Percentiles rank a stretch among this genome's conserved stretches.
Evolutionary conservation across 2,888 invertebrate species (phyloP).

Genomic region (Hartigia nigra): DNA sequence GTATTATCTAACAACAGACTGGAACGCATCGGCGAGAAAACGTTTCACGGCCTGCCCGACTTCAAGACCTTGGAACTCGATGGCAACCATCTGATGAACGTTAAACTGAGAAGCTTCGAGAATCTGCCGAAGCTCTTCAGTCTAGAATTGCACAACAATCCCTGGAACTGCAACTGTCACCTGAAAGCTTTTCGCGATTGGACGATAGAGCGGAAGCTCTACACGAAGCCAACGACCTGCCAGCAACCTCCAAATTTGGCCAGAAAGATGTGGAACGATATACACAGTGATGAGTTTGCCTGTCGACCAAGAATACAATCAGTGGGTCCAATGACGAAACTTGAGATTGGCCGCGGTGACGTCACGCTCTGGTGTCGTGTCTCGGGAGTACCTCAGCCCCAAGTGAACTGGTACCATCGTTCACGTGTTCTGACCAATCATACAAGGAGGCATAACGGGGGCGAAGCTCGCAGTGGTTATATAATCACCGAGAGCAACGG

Average conservation of each 20-base stretch:
- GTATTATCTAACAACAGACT: constrained; percentile 82
- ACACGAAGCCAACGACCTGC: constrained; percentile 81
- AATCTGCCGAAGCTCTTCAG: constrained; percentile 76
- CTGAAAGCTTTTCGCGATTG: constrained; percentile 83
- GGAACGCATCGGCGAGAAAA: constrained; percentile 75
- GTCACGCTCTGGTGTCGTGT: constrained; percentile 81
- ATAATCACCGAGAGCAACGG: constrained; percentile 42
- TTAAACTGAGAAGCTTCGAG: constrained; percentile 75
- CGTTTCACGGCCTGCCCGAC: constrained; percentile 77
- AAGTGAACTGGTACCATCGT: constrained; percentile 69
- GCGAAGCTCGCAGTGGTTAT: constrained; percentile 53
- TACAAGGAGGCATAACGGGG: constrained; percentile 59
- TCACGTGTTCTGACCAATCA: constrained; percentile 49
- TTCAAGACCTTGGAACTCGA: constrained; percentile 78
- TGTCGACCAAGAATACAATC: constrained; percentile 78
- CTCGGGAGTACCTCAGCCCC: constrained; percentile 80
- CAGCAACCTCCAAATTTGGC: constrained; percentile 76
- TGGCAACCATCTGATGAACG: constrained; percentile 78
- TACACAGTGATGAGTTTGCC: constrained; percentile 80
- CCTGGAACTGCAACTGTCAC: constrained; percentile 90
- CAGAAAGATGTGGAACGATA: constrained; percentile 79
- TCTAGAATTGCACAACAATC: constrained; percentile 82
- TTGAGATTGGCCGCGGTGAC: constrained; percentile 73
- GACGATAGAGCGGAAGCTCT: constrained; percentile 78
- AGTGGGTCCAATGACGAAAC: constrained; percentile 67